Conservation (phyloP, 2,888 invertebrate species). For the Oconnorella tubifera region DNA sequence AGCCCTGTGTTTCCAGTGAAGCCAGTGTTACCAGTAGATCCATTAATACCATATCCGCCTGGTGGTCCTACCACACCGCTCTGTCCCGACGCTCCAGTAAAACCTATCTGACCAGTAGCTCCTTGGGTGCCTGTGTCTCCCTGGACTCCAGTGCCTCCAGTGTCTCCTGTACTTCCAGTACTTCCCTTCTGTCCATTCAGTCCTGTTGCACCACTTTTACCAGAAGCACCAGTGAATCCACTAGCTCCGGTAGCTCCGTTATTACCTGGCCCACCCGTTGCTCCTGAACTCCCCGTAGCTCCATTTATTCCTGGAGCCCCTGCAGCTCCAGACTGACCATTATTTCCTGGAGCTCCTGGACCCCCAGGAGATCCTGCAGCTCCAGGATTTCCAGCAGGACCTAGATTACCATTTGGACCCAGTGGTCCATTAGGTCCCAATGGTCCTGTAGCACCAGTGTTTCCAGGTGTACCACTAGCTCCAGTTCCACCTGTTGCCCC, state of each 20-base stretch:
- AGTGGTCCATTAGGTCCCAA: not conserved
- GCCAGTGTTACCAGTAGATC: not conserved
- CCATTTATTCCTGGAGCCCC: conserved; percentile 7
- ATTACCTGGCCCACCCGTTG: conserved; percentile 1
- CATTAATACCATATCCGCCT: conserved; percentile 11
- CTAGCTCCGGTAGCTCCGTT: conserved; percentile 4
- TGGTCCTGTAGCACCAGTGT: not conserved
- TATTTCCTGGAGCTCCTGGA: conserved; percentile 10
- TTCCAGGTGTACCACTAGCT: not conserved
- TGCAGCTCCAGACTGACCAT: not conserved
- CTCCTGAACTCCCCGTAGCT: not conserved
- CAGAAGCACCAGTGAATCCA: not conserved
- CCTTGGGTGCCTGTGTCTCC: conserved; percentile 21
- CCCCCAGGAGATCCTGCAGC: conserved; percentile 10
- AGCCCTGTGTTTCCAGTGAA: not conserved
- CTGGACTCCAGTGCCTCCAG: not conserved
- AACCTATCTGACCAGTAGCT: conserved; percentile 17
- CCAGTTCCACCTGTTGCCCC: not conserved
- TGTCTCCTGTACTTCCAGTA: not conserved
- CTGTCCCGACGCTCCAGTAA: conserved; percentile 22
- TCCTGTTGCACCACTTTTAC: not conserved
- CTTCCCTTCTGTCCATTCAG: not conserved
- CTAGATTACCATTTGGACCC: not conserved
- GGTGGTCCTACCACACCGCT: not conserved
- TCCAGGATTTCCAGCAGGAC: conserved; percentile 13